A percentile compares a stretch with the other conserved stretches of the same genome.
These are phyloP conservation scores for Rutilus rutilus DNA, from an alignment of 2,113 vertebrate genomes.

Conservation along the genomic window DNA sequence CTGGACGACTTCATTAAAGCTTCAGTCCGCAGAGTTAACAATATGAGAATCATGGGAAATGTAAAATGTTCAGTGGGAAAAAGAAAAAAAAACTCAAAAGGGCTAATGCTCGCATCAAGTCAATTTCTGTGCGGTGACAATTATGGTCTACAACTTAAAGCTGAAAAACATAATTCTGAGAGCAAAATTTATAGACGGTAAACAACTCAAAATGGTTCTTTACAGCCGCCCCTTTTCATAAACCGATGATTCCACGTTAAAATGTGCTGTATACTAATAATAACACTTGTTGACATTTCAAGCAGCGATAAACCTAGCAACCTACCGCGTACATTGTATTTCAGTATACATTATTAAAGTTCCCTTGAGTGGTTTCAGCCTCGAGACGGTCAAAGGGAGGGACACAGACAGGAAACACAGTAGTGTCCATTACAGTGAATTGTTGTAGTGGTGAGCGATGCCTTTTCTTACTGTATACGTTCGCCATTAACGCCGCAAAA, in stretches of 20 bases:
- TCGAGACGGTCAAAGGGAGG: constrained; percentile 17
- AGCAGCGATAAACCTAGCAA: constrained; percentile 41
- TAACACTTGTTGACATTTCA: constrained; percentile 38
- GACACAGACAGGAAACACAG: constrained; percentile 8
- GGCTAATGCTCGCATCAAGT: constrained; percentile 27
- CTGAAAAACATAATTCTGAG: constrained; percentile 3
- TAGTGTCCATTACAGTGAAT: constrained; percentile 40
- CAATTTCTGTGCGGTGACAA: not conserved
- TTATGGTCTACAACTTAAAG: constrained; percentile 14
- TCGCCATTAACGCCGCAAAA: constrained; percentile 11
- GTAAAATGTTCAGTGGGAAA: not conserved
- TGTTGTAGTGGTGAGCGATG: constrained; percentile 30
- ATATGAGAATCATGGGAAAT: not conserved
- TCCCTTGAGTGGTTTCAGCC: constrained; percentile 39
- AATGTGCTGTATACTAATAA: constrained; percentile 25
- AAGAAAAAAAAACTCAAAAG: not conserved
- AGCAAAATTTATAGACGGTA: not conserved
- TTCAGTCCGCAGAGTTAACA: constrained; percentile 2
- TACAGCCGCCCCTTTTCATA: not conserved
- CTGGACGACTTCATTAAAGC: constrained; percentile 22
- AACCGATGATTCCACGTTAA: constrained; percentile 16
- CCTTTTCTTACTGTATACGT: constrained; percentile 18
- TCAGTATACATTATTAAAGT: constrained; percentile 16
- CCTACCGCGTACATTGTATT: constrained; percentile 13
- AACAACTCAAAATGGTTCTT: not conserved